These are phyloP conservation scores for Ellobius talpinus DNA, from an alignment of 2,113 vertebrate species.

Conservation along the genomic window DNA sequence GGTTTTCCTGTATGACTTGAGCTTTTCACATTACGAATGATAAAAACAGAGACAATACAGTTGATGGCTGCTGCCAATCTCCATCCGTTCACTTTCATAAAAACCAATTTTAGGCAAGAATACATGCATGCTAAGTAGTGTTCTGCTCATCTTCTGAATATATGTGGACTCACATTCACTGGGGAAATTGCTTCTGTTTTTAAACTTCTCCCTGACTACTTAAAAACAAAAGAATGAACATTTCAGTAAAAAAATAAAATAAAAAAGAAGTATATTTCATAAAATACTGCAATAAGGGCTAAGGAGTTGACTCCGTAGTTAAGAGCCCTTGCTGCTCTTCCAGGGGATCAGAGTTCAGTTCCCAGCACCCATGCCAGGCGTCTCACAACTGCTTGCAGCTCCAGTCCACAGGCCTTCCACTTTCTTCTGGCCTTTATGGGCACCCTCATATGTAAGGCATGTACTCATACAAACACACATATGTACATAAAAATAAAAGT, in stretches of 20 bases:
- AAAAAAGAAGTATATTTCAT: constrained; percentile 13
- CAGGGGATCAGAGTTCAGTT: neutral
- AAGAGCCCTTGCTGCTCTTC: neutral
- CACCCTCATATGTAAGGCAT: too few species aligned
- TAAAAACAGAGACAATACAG: constrained; percentile 40
- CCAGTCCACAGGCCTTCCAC: neutral
- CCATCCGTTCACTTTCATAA: constrained; percentile 37
- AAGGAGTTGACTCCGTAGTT: neutral
- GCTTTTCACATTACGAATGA: constrained; percentile 62
- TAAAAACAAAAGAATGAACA: constrained; percentile 44
- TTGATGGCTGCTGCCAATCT: constrained; percentile 13
- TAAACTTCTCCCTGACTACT: constrained; percentile 39
- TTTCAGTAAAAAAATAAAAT: neutral
- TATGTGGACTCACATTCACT: neutral
- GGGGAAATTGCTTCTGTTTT: constrained; percentile 1
- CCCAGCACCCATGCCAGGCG: neutral
- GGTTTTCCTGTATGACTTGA: constrained; percentile 50
- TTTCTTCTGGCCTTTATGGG: neutral
- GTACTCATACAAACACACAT: too few species aligned
- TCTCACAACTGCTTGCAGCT: neutral
- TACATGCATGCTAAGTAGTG: constrained; percentile 36
- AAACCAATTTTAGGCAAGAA: constrained; percentile 58
- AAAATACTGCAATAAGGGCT: neutral
- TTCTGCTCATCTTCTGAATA: constrained; percentile 53
- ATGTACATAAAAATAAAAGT: neutral